Percentiles rank a stretch among this genome's conserved stretches.
phyloP scores from a whole-genome alignment of 92 coral and sea anemone species.

The Phenganax subtilis region DNA sequence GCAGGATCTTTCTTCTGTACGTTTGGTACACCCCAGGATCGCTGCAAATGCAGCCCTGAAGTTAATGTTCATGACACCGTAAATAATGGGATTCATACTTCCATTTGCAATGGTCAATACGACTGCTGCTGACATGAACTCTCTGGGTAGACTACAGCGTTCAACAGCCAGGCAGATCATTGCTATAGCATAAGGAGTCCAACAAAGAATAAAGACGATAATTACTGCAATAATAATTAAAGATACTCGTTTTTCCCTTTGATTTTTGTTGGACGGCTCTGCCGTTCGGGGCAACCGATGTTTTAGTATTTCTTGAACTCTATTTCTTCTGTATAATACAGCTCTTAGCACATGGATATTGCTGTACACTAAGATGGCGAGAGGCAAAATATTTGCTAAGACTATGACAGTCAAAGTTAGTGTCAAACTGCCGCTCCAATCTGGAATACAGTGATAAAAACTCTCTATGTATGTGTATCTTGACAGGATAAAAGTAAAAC shows the following conservation, averaged over 20 bases:
- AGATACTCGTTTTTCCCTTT: neutral
- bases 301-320: neutral
- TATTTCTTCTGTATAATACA: neutral
- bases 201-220: neutral
- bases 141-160: neutral
- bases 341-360: slow-evolving; percentile 2
- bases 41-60: neutral
- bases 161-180: neutral
- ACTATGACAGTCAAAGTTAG: neutral
- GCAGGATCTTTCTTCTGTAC: neutral
- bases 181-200: neutral
- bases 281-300: neutral
- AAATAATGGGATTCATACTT: neutral
- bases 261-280: neutral
- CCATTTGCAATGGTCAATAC: neutral
- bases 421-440: neutral
- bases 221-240: slow-evolving; percentile 13
- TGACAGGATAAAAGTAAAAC: neutral
- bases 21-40: neutral
- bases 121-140: slow-evolving; percentile 14
- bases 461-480: neutral
- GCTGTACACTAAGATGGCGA: neutral
- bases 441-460: slow-evolving; percentile 6
- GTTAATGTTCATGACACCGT: slow-evolving; percentile 26
- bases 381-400: neutral